Evolutionary conservation across 2,797 vertebrate genomes (phyloP), one percentile per base, ranked within the genome.

Genomic region (Brachyalestes nurse): DNA sequence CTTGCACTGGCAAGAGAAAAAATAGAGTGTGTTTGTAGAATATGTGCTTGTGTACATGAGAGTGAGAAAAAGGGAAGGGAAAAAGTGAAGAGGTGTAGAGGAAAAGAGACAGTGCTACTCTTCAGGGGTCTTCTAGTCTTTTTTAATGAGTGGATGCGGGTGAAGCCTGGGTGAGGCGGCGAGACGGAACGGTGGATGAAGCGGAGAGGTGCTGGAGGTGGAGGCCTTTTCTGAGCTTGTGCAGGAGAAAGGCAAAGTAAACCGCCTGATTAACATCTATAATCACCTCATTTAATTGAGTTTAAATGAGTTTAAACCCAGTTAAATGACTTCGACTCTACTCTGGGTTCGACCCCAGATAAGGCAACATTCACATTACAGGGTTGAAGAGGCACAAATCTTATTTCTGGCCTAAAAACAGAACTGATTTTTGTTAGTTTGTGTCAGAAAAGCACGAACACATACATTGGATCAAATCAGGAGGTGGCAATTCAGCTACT

Each of bases 131-230:
- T 62, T 62, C 60, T 62, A 25, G 42, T 7, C 19, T 49, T 21
- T 40, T 23, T 51, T 70, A 47, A 47, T 49, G 45, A 70, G 67
- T 23, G 45, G 45, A 67, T 49, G 10, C 25, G 21, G 65, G 17
- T 66, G 2, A 66, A 74, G 69, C 42, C 69, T 75, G 88, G 87
- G 82, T 89, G 82, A 80, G 85, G 77, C 87, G 83, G 83, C 14
- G 58, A 61, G 58, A 25, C 1, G 23, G 58, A 61, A 61, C 58
- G 12, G 25, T 16, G 12, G 25, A 16, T 62, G 28, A 34, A 6
- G 60, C 13, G 1, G 13, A 62, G 28, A 16, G 14, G 60, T 62
- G 28, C 25, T 34, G 14, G 6, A 62, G 60, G 25, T 62, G 14
- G 13, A 34, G 60, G 60, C 34, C 28, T 61, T 28, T 28, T 61